Evolutionary conservation across 2,888 invertebrate genomes (phyloP).

Genomic region (Iselma pallidipennis): DNA sequence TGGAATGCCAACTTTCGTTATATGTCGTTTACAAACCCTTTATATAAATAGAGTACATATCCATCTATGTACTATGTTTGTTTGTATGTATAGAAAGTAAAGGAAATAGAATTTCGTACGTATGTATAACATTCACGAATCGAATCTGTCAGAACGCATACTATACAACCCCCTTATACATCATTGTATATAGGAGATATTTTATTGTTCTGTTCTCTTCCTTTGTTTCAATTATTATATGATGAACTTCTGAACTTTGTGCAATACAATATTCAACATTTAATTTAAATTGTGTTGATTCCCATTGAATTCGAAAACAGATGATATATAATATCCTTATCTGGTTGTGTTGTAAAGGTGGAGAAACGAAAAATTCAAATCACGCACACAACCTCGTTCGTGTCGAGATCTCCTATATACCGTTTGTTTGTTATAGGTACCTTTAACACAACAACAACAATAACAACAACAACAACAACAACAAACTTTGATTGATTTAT

Average conservation of each 20-base stretch:
- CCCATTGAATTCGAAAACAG: background rate
- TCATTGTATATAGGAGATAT: too few relatives aligned
- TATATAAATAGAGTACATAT: conserved; percentile 7
- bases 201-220: background rate
- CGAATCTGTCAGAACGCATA: background rate
- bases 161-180: too few relatives aligned
- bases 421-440: background rate
- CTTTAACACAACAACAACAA: background rate
- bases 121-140: background rate
- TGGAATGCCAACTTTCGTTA: conserved; percentile 13
- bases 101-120: conserved; percentile 18
- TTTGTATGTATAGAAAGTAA: conserved; percentile 11
- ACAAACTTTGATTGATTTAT: conserved; percentile 29
- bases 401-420: background rate
- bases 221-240: background rate
- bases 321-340: background rate
- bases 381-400: background rate
- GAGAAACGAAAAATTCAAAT: background rate
- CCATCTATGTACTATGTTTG: background rate
- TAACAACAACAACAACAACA: too few relatives aligned
- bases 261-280: background rate
- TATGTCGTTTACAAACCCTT: conserved; percentile 3
- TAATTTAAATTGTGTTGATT: background rate
- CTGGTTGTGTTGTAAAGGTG: background rate
- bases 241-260: background rate